Base-by-base conservation (phyloP, 2,113 vertebrate genomes). In the Corythaeola cristata region DNA sequence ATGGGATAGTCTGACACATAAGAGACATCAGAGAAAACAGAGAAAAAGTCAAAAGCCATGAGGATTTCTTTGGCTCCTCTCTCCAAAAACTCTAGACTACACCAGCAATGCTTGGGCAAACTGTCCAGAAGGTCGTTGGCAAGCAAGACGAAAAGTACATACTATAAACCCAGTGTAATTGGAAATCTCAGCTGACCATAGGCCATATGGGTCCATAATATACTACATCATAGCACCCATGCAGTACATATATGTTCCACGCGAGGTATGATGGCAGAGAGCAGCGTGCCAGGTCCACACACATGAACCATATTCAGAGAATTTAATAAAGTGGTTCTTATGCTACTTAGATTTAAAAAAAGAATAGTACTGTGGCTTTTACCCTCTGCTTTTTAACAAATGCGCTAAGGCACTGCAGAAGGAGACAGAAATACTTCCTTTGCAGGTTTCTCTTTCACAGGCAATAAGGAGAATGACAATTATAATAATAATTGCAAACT, bases 161-260 rank as follows among this genome's bases (percentile, higher is more conserved):
- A 8, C 21, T 15, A 27, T 23, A 53, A 55, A 68, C 15, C 5
- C 15, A 32, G 23, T 1, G 3, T 39, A 50, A 88, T 0, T 55
- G 35, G 35, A 66, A 71, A 56, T 66, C 63, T 83, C 66, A 2
- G 37, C 12, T 47, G 35, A 26, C 39, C 15, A 9, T 1, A 19
- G 35, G 17, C 27, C 11, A 2, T 4, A 30, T 0, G 50, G 37
- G 37, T 68, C 55, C 17, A 3, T 11, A 47, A 62, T 17, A 23
- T 11, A 14, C 15, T 3, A 11, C 7, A 33, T 8, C 44, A 32
- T 58, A 32, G 35, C 3, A 2, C 11, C 19, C 23, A 30, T 9
- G 8, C 1, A 13, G 15, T 14, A 15, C 0, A 13, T 11, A 0
- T 11, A 7, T 12, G 39, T 39, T 53, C 39, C 35, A 55, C 0